phyloP scores from a whole-genome alignment of 2,113 vertebrate species.

The Jaculus jaculus region DNA sequence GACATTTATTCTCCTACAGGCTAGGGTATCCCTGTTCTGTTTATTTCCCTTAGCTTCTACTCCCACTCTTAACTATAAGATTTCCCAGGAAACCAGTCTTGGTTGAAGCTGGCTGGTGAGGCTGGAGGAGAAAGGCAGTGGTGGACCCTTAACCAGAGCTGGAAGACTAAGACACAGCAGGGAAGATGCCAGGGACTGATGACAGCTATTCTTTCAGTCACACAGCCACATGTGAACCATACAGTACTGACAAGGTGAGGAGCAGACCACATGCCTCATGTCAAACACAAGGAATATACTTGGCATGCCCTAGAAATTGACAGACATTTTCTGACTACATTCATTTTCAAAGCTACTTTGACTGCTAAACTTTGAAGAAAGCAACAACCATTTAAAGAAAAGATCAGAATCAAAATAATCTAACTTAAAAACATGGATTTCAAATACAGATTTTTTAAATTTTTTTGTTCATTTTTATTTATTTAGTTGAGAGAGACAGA shows the following conservation, averaged over 20 bases:
- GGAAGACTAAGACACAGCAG: not conserved
- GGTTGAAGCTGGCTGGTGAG: not conserved
- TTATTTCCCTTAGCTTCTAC: not conserved
- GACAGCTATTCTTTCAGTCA: not conserved
- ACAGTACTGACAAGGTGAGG: not conserved
- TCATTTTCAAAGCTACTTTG: not conserved
- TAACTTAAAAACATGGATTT: conserved; percentile 11
- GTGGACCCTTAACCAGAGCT: not conserved
- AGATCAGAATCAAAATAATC: not conserved
- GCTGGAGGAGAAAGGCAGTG: not conserved
- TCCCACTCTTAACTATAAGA: not conserved
- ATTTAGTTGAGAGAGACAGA: no score
- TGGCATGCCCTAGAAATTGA: not conserved
- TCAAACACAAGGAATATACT: not conserved
- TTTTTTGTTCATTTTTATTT: no score
- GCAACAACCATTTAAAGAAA: not conserved
- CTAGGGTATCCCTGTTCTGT: not conserved
- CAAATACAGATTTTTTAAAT: not conserved
- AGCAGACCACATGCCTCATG: not conserved
- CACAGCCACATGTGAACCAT: no score
- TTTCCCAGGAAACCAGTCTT: not conserved
- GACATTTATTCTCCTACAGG: not conserved
- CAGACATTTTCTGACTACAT: not conserved
- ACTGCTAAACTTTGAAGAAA: not conserved
- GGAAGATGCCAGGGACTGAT: not conserved